These are phyloP conservation scores for Cheilosia grossa DNA, from an alignment of 2,888 invertebrate genomes.

Conservation along the genomic window DNA sequence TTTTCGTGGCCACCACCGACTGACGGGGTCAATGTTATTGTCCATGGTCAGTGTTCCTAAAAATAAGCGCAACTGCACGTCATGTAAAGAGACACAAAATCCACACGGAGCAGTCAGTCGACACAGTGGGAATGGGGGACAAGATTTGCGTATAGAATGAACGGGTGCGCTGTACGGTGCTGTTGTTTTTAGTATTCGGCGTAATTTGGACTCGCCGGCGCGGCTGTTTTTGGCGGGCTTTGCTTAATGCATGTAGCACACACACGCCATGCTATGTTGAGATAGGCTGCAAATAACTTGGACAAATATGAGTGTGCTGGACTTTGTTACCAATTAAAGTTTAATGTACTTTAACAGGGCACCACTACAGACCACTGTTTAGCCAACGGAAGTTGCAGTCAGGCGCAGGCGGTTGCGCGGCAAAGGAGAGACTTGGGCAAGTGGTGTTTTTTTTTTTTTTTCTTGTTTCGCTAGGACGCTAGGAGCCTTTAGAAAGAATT, in stretches of 20 bases:
- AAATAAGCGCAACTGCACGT: constrained; percentile 55
- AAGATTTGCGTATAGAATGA: constrained; percentile 1
- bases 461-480: too few relatives aligned
- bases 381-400: background rate
- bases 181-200: constrained; percentile 12
- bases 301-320: background rate
- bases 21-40: constrained; percentile 71
- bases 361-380: background rate
- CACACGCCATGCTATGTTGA: background rate
- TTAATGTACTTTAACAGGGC: constrained; percentile 5
- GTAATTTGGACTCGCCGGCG: constrained; percentile 20
- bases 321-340: constrained; percentile 30
- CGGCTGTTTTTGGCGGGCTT: constrained; percentile 35
- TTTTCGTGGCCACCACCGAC: constrained; percentile 52
- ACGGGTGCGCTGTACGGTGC: constrained; percentile 4
- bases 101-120: constrained; percentile 5
- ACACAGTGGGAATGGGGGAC: background rate
- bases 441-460: too few relatives aligned
- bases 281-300: constrained; percentile 12
- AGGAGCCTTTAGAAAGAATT: too few relatives aligned
- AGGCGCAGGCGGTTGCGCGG: background rate
- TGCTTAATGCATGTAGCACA: constrained; percentile 13
- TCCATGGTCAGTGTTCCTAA: constrained; percentile 71
- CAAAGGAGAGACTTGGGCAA: background rate
- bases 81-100: constrained; percentile 34